These are phyloP conservation scores for Austrolebias charrua DNA, from an alignment of 2,797 vertebrate species.

Conservation along the genomic window DNA sequence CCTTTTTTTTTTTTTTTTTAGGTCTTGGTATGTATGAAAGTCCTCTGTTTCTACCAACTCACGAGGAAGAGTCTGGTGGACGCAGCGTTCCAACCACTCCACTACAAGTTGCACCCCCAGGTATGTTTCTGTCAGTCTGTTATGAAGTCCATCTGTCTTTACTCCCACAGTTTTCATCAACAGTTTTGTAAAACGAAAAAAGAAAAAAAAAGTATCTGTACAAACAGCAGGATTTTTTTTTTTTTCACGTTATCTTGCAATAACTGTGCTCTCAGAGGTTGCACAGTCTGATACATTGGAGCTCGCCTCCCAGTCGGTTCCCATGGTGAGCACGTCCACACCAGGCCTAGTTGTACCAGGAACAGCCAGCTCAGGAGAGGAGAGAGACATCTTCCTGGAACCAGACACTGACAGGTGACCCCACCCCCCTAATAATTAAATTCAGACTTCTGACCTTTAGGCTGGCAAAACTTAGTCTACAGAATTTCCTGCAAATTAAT, in stretches of 20 bases:
- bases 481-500: neutral
- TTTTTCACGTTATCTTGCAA: slow-evolving; percentile 50
- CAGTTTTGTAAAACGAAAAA: no score
- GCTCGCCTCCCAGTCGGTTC: slow-evolving; percentile 92
- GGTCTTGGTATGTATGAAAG: slow-evolving; percentile 95
- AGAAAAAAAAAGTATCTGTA: no score
- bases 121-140: slow-evolving; percentile 64
- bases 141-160: neutral
- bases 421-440: neutral
- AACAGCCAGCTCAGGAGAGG: slow-evolving; percentile 81
- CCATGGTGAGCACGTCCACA: slow-evolving; percentile 94
- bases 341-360: slow-evolving; percentile 81
- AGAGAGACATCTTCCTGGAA: slow-evolving; percentile 89
- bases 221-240: neutral
- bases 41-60: slow-evolving; percentile 85
- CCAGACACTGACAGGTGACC: slow-evolving; percentile 88
- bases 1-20: slow-evolving; percentile 49
- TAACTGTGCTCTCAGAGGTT: slow-evolving; percentile 86
- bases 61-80: slow-evolving; percentile 94
- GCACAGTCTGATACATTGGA: slow-evolving; percentile 85
- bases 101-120: slow-evolving; percentile 87
- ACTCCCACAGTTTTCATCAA: neutral
- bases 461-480: no score
- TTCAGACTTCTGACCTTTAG: neutral
- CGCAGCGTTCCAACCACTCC: slow-evolving; percentile 94